Conservation (phyloP, 2,113 vertebrate species). For the Capra hircus region DNA sequence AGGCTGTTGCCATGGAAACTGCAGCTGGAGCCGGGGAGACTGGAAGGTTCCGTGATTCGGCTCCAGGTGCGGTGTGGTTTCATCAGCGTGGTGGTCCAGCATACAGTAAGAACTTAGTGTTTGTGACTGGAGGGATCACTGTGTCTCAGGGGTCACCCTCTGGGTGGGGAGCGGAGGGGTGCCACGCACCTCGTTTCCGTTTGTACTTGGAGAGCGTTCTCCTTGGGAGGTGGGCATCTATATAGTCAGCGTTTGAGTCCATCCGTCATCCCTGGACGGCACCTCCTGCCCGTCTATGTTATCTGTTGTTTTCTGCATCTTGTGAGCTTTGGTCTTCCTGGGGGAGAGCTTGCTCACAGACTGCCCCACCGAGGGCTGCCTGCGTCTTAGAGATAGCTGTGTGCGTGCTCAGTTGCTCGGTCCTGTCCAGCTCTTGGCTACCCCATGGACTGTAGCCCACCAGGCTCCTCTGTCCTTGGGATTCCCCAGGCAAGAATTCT, state of each 20-base stretch:
- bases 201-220: background rate
- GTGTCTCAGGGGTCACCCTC: background rate
- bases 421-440: background rate
- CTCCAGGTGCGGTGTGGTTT: background rate
- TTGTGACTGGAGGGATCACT: background rate
- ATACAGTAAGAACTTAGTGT: too few species aligned
- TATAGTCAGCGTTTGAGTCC: background rate
- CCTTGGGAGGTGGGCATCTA: accelerated
- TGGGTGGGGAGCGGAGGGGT: accelerated
- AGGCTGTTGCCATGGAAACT: background rate
- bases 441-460: accelerated
- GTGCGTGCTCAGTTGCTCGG: background rate
- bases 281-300: background rate
- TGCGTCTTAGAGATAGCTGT: too few species aligned
- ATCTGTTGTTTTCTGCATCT: background rate
- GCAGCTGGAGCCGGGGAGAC: background rate
- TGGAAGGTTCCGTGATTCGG: background rate
- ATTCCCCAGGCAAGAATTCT: background rate
- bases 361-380: background rate
- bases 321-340: background rate
- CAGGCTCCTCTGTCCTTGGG: background rate
- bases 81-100: background rate
- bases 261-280: background rate
- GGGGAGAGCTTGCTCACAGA: background rate
- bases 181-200: background rate